Evolutionary conservation across 2,888 invertebrate species (phyloP), one percentile per base, ranked within the genome.

Genomic region (Nemoura dubitans): DNA sequence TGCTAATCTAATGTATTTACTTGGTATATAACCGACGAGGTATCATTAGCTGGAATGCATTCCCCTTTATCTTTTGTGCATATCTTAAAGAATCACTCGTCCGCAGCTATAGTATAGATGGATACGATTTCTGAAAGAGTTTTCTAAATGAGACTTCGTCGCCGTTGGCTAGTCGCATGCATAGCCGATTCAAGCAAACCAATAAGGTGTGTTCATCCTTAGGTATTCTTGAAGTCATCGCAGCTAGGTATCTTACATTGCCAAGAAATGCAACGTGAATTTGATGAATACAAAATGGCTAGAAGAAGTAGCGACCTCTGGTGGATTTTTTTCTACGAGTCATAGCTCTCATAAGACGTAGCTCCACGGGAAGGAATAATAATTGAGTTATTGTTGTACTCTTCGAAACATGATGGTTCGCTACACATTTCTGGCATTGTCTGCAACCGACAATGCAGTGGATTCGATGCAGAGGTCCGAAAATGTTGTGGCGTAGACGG

Each of bases 361-460:
- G 21, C 59, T 59, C 59, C 59, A 59, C 59, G 59, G 59, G 59
- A 59, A 59, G 59, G 59, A 59, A 59, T 59, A 59, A 59, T 59
- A 59, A 59, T 59, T 59, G 59, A 59, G 59, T 59, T 59, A 59
- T 59, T 59, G 59, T 59, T 59, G 59, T 59, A 59, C 21, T 21
- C 21, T 21, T 59, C 2, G 21, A 59, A 59, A 59, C 59, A 59
- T 59, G 59, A 59, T 59, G 59, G 59, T 59, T 59, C 59, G 59
- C 59, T 59, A 59, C 59, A 59, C 59, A 59, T 59, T 36, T 59
- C 21, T 59, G 14, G 6, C 59, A 59, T 59, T 59, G 59, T 59
- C 59, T 59, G 59, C 21, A 59, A 21, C 21, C 21, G 10, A 59
- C 59, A 59, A 59, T 59, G 59, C 59, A 59, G 59, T 21, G 59